Evolutionary conservation across 2,888 invertebrate species (phyloP).

Genomic region (Drosophila paramelanica): DNA sequence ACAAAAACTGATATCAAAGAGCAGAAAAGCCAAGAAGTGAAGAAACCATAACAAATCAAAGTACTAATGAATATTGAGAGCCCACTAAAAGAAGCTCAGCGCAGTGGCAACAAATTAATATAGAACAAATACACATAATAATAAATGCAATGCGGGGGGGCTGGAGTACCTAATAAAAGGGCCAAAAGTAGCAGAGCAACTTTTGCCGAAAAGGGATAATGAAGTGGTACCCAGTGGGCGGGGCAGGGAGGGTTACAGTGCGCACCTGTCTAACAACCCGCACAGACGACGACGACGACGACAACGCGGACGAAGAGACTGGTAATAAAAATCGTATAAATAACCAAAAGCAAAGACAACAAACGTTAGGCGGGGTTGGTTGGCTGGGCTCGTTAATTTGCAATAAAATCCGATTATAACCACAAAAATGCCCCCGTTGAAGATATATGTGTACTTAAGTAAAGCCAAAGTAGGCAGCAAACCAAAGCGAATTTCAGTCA

Average conservation of each 20-base stretch:
- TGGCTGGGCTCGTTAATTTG: conserved; percentile 78
- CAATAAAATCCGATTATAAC: conserved; percentile 84
- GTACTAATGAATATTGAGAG: conserved; percentile 78
- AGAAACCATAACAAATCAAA: conserved; percentile 81
- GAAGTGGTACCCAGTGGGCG: conserved; percentile 53
- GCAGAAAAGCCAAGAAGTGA: conserved; percentile 38
- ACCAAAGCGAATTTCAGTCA: conserved; percentile 45
- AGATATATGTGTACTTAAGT: conserved; percentile 42
- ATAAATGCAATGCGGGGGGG: conserved; percentile 61
- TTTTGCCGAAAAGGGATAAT: conserved; percentile 67
- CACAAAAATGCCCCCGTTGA: conserved; percentile 79
- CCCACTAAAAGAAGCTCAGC: conserved; percentile 67
- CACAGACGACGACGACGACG: conserved; percentile 41
- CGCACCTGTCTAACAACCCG: conserved; percentile 71
- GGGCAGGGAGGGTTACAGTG: conserved; percentile 3
- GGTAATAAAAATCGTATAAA: conserved; percentile 81
- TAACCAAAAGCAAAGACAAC: conserved; percentile 61
- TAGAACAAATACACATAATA: conserved; percentile 77
- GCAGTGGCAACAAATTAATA: conserved; percentile 75
- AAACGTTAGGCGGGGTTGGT: conserved; percentile 29
- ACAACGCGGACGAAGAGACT: conserved; percentile 22
- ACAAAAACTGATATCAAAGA: conserved; percentile 65
- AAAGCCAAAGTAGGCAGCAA: conserved; percentile 37
- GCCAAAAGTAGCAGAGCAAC: conserved; percentile 44
- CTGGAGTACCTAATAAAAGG: conserved; percentile 52